These are phyloP conservation scores for Exocentrus adspersus DNA, from an alignment of 2,888 invertebrate genomes.

Conservation along the genomic window DNA sequence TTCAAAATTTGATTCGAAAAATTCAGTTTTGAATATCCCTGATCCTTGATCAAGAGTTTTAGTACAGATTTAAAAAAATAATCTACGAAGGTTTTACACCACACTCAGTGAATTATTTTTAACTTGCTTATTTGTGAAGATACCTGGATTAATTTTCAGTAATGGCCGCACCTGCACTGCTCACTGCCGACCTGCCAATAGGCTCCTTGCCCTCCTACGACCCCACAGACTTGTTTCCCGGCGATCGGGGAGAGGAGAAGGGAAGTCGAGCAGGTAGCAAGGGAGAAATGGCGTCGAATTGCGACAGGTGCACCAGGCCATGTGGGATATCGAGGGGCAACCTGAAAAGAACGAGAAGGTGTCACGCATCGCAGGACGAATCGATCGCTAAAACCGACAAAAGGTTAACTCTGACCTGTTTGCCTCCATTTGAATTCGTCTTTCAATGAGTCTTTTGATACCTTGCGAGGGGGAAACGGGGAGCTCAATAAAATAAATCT, in stretches of 20 bases:
- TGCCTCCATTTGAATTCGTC: constrained; percentile 20
- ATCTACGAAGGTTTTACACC: too few species aligned
- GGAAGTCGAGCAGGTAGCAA: constrained; percentile 45
- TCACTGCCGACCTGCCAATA: constrained; percentile 2
- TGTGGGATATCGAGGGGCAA: constrained; percentile 27
- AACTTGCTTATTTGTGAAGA: too few species aligned
- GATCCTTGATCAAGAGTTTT: too few species aligned
- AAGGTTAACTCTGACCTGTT: constrained; percentile 36
- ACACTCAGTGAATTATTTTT: too few species aligned
- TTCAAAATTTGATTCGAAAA: too few species aligned
- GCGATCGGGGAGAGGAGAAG: constrained; percentile 2
- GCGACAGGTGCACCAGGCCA: constrained; percentile 43
- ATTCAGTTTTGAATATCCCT: too few species aligned
- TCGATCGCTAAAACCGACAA: constrained; percentile 49
- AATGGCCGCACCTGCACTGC: constrained; percentile 1
- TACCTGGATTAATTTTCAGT: not conserved
- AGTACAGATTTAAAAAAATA: too few species aligned
- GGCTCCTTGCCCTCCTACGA: not conserved
- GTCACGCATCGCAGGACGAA: constrained; percentile 52
- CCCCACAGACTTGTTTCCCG: constrained; percentile 4
- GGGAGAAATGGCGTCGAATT: constrained; percentile 37
- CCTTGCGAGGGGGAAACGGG: constrained; percentile 3
- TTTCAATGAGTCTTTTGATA: constrained; percentile 28
- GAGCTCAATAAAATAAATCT: constrained; percentile 16
- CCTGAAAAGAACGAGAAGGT: constrained; percentile 45